Evolutionary conservation across 2,888 invertebrate species (phyloP), one percentile per base, ranked within the genome.

Genomic region (Synanthedon tipuliformis): DNA sequence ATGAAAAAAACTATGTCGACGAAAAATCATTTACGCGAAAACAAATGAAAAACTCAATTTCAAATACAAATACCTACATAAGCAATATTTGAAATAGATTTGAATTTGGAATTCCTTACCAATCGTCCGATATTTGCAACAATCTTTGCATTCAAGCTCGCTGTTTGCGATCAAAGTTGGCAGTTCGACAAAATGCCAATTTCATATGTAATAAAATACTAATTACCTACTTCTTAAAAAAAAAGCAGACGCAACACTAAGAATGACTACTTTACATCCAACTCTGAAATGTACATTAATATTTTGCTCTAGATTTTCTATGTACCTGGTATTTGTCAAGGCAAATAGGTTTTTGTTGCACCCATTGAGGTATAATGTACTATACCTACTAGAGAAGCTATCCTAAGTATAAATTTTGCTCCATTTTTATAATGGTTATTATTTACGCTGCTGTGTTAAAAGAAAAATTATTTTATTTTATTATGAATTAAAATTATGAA

Each of bases 101-200:
- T 41, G 41, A 41, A 41, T 41, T 50, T 50, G 16, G 53, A 53
- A 50, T 40, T 53, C 52, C 15, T 5, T 48, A 45, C 45, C 45
- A 45, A 52, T 41, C 49, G 68, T 66, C 70, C 76, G 77, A 66
- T 76, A 78, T 78, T 78, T 77, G 78, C 76, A 77, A 78, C 77
- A n/a, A n/a, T n/a, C n/a, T n/a, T n/a, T n/a, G n/a, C n/a, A n/a
- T n/a, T n/a, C n/a, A n/a, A n/a, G n/a, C n/a, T n/a, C n/a, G n/a
- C n/a, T n/a, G n/a, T n/a, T n/a, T n/a, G n/a, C n/a, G n/a, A n/a
- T n/a, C 75, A 78, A 59, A 64, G 76, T 73, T 76, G 71, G 61
- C 76, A 74, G 68, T 78, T 78, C 62, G 75, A 78, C 65, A 78
- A 78, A 71, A 77, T 77, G 62, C 75, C 76, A 64, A 78, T 78